Conservation (phyloP, 2,113 vertebrate species). For the Melanerpes formicivorus region DNA sequence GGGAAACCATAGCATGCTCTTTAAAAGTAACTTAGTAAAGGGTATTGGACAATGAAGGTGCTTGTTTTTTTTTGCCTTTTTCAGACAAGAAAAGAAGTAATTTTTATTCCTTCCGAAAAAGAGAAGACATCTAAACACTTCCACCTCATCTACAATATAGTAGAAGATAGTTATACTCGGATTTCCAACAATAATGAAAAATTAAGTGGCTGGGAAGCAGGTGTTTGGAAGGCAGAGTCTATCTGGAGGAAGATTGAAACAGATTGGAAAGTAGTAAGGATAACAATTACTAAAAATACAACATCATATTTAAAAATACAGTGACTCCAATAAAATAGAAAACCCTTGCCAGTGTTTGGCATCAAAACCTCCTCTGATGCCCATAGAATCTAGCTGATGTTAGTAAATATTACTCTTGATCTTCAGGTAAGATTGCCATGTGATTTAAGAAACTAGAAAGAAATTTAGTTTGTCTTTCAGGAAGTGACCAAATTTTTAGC, state of each 20-base stretch:
- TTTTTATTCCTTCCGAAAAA: slow-evolving; percentile 86
- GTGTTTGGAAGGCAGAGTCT: slow-evolving; percentile 85
- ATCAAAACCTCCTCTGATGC: background rate
- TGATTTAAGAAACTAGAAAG: background rate
- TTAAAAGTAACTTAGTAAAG: background rate
- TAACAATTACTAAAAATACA: background rate
- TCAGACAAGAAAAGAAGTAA: slow-evolving; percentile 76
- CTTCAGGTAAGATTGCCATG: background rate
- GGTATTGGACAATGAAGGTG: background rate
- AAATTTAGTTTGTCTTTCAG: background rate
- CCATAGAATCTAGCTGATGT: background rate
- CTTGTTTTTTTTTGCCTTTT: slow-evolving; percentile 13
- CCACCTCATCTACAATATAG: slow-evolving; percentile 84
- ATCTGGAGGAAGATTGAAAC: slow-evolving; percentile 90
- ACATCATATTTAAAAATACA: background rate
- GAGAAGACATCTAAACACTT: slow-evolving; percentile 84
- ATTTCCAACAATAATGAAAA: slow-evolving; percentile 81
- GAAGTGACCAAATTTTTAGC: background rate
- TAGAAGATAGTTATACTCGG: slow-evolving; percentile 85
- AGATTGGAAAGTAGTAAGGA: slow-evolving; percentile 94
- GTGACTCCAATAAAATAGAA: background rate
- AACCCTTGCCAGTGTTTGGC: background rate
- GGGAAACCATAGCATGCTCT: background rate
- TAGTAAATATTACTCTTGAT: background rate
- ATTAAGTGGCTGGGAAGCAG: slow-evolving; percentile 86